Conservation (phyloP, 2,113 vertebrate genomes). For the Otus sunia region DNA sequence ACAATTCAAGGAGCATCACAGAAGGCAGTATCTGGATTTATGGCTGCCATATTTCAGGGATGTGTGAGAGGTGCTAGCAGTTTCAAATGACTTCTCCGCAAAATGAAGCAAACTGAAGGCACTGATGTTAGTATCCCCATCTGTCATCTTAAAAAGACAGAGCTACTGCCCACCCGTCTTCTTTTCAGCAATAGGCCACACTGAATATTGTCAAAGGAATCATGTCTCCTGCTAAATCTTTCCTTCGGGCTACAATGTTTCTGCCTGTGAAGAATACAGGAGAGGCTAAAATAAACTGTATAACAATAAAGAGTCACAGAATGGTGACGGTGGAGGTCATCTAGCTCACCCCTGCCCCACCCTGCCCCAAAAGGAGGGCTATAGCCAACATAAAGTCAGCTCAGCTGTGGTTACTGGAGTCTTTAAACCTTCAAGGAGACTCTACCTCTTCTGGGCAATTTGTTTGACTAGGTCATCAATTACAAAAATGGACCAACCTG, state of each 20-base stretch:
- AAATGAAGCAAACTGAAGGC: constrained; percentile 23
- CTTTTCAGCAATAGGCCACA: neutral
- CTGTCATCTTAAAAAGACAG: constrained; percentile 24
- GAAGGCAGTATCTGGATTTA: constrained; percentile 11
- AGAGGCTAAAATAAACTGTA: neutral
- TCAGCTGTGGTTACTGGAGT: neutral
- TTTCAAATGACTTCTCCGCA: constrained; percentile 7
- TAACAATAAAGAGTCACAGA: neutral
- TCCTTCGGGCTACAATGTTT: neutral
- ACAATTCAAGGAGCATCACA: neutral
- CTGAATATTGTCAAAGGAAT: neutral
- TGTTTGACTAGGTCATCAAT: neutral
- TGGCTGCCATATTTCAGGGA: constrained; percentile 8
- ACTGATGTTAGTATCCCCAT: neutral
- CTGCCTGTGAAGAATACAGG: neutral
- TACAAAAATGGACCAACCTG: neutral
- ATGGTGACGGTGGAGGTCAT: neutral
- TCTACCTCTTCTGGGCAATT: neutral
- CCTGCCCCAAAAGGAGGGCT: neutral
- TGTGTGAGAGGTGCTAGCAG: neutral
- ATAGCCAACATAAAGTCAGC: neutral
- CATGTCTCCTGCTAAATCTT: constrained; percentile 7
- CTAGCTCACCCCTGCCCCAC: neutral
- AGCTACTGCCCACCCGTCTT: neutral
- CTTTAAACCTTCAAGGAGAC: neutral